These are phyloP conservation scores for Onychostruthus taczanowskii DNA, from an alignment of 2,113 vertebrate species.

Conservation along the genomic window DNA sequence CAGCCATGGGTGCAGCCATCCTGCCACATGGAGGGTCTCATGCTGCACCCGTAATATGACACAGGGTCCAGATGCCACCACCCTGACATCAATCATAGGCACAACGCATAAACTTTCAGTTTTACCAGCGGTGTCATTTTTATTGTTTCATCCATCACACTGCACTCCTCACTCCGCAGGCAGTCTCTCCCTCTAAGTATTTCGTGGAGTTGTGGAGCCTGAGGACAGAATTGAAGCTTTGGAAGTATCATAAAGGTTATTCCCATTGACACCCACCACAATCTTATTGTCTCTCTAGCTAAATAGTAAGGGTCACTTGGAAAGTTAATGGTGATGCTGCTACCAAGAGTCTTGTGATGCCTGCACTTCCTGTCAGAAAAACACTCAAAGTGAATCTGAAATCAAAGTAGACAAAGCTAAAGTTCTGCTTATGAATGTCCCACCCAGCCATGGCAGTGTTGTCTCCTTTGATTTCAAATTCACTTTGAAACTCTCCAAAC, in stretches of 20 bases:
- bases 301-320: conserved; percentile 24
- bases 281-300: conserved; percentile 21
- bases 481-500: conserved; percentile 40
- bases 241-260: conserved; percentile 46
- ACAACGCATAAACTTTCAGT: not conserved
- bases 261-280: conserved; percentile 27
- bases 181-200: conserved; percentile 22
- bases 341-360: not conserved
- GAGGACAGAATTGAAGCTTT: conserved; percentile 50
- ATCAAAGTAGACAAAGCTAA: conserved; percentile 51
- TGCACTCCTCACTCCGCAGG: not conserved
- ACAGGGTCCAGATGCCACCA: not conserved
- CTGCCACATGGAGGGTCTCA: not conserved
- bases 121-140: conserved; percentile 12
- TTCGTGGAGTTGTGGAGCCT: conserved; percentile 13
- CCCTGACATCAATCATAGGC: not conserved
- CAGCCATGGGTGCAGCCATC: not conserved
- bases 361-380: conserved; percentile 5
- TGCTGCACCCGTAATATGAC: not conserved
- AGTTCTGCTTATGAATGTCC: conserved; percentile 2
- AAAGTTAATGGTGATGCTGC: conserved; percentile 17
- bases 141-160: conserved; percentile 58
- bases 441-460: not conserved
- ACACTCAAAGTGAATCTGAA: conserved; percentile 46
- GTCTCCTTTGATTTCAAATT: conserved; percentile 53